Percentiles rank a stretch among this genome's conserved stretches.
phyloP scores from a whole-genome alignment of 92 coral and sea anemone genomes.

The Epizoanthus fatuus region DNA sequence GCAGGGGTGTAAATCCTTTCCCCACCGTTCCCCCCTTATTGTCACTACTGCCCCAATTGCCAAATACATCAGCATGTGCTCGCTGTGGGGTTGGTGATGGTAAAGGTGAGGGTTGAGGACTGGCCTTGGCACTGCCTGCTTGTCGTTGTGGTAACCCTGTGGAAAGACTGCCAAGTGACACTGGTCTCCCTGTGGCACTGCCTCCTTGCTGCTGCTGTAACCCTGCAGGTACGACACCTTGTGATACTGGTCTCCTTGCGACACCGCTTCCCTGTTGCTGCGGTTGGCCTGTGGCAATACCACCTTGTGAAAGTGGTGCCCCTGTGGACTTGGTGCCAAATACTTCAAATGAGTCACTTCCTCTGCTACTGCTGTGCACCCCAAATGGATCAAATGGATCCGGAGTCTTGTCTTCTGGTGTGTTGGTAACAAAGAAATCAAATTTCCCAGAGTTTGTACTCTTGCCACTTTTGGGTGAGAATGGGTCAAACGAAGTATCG shows the following conservation, averaged over 20 bases:
- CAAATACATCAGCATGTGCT: conserved; percentile 71
- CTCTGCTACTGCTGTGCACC: conserved; percentile 43
- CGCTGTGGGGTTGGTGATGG: conserved; percentile 37
- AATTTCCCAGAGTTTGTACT: conserved; percentile 25
- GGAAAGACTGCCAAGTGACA: conserved; percentile 33
- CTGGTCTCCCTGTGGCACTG: conserved; percentile 39
- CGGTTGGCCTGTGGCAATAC: conserved; percentile 4
- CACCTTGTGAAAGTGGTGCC: neutral
- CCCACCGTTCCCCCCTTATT: conserved; percentile 11
- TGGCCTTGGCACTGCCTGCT: neutral
- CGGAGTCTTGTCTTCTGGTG: conserved; percentile 16
- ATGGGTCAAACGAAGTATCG: conserved; percentile 55
- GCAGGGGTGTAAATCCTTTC: conserved; percentile 65
- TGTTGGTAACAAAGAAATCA: conserved; percentile 23
- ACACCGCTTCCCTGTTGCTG: conserved; percentile 11
- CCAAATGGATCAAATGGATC: conserved; percentile 70
- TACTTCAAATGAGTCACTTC: conserved; percentile 52
- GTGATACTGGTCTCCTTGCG: conserved; percentile 24
- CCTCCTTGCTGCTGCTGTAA: conserved; percentile 13
- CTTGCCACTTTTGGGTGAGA: conserved; percentile 26
- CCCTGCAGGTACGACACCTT: neutral
- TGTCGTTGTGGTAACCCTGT: conserved; percentile 23
- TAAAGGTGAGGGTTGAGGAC: conserved; percentile 42
- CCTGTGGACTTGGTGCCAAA: conserved; percentile 39
- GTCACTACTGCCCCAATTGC: conserved; percentile 76